phyloP scores from a whole-genome alignment of 2,888 invertebrate species.

The Hoplodrina ambigua region DNA sequence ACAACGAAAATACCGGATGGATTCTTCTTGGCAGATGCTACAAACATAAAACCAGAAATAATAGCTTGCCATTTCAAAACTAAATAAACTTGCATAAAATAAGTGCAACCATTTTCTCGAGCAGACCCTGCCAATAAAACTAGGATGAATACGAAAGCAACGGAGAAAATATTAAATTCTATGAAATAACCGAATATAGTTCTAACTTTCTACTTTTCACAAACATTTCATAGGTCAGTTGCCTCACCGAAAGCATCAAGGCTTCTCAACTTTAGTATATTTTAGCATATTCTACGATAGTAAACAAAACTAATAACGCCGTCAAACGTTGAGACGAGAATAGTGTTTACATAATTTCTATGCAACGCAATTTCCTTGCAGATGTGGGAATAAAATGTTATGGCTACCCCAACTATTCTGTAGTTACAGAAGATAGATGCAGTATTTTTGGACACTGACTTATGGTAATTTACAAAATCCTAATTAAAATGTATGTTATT shows the following conservation, averaged over 20 bases:
- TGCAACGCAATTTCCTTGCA: slow-evolving; percentile 43
- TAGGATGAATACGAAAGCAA: slow-evolving; percentile 32
- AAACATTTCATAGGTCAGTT: slow-evolving; percentile 49
- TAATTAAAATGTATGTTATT: no score
- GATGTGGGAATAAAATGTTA: slow-evolving; percentile 32
- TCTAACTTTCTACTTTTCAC: slow-evolving; percentile 44
- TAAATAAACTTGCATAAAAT: slow-evolving; percentile 23
- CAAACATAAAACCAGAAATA: background rate
- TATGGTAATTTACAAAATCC: no score
- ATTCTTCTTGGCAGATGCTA: background rate
- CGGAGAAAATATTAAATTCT: slow-evolving; percentile 34
- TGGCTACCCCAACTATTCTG: slow-evolving; percentile 1
- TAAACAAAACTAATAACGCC: slow-evolving; percentile 61
- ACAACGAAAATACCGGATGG: background rate
- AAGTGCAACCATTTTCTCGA: slow-evolving; percentile 24
- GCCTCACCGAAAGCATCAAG: slow-evolving; percentile 43
- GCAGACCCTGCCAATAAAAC: slow-evolving; percentile 30
- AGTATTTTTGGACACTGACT: background rate
- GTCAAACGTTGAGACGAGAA: slow-evolving; percentile 52
- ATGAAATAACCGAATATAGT: slow-evolving; percentile 33
- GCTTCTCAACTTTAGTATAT: slow-evolving; percentile 49
- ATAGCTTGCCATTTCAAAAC: slow-evolving; percentile 1
- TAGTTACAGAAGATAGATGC: background rate
- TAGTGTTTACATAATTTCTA: slow-evolving; percentile 59
- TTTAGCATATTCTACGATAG: slow-evolving; percentile 49